These are phyloP conservation scores for Excalfactoria chinensis DNA, from an alignment of 2,113 vertebrate species.

Conservation along the genomic window DNA sequence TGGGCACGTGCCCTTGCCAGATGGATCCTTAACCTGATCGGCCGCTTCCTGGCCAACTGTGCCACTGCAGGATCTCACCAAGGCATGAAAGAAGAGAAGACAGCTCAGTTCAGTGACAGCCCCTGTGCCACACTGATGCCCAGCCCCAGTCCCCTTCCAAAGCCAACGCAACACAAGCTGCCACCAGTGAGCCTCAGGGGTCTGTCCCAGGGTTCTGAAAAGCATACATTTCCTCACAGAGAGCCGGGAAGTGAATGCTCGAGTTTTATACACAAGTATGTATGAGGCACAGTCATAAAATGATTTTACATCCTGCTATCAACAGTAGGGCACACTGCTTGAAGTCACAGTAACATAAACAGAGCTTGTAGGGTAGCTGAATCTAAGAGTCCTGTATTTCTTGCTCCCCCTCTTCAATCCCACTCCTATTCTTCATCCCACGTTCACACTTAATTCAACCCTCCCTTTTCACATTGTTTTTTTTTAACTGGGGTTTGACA, in stretches of 20 bases:
- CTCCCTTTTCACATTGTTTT: not conserved
- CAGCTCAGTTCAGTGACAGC: not conserved
- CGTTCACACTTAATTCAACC: not conserved
- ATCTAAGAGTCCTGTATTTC: not conserved
- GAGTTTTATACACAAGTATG: slow-evolving; percentile 9
- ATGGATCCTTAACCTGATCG: not conserved
- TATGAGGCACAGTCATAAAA: not conserved
- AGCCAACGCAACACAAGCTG: not conserved
- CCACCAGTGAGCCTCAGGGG: not conserved
- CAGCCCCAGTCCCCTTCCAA: not conserved
- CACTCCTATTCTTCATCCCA: not conserved
- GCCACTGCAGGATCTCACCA: not conserved
- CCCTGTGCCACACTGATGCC: not conserved
- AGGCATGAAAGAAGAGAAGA: slow-evolving; percentile 17
- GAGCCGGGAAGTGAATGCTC: not conserved
- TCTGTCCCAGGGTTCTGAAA: not conserved
- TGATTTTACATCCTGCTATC: not conserved
- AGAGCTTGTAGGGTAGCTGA: not conserved
- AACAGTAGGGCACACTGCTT: not conserved
- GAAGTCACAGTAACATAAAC: not conserved
- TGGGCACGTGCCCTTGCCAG: not conserved
- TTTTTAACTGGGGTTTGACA: slow-evolving; percentile 1
- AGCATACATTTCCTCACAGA: not conserved
- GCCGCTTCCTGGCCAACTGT: not conserved
- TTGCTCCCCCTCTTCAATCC: not conserved